Evolutionary conservation across 2,888 invertebrate genomes (phyloP).

Genomic region (Pandemis heparana): DNA sequence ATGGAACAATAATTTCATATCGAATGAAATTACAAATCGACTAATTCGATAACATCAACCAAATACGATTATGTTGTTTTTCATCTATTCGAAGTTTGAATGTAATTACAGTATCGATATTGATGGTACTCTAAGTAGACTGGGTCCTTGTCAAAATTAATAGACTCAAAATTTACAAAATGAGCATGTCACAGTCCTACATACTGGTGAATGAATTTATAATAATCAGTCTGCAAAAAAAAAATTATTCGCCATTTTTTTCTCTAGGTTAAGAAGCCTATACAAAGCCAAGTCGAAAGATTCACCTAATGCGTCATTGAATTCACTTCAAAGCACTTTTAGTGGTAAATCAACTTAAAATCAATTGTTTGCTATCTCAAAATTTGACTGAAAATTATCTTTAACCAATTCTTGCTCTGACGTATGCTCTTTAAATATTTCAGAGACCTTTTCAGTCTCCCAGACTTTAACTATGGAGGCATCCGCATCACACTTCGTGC

Average conservation of each 20-base stretch:
- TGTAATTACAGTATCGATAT: no score
- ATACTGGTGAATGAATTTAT: slow-evolving; percentile 37
- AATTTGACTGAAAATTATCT: slow-evolving; percentile 4
- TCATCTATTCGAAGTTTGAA: no score
- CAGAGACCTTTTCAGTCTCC: slow-evolving; percentile 16
- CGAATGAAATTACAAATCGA: no score
- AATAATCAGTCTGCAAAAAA: not conserved
- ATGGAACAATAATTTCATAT: no score
- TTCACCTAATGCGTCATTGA: slow-evolving; percentile 12
- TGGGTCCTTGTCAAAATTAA: no score
- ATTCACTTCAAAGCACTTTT: slow-evolving; percentile 8
- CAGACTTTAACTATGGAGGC: not conserved
- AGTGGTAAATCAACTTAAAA: slow-evolving; percentile 32
- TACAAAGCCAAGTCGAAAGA: slow-evolving; percentile 17
- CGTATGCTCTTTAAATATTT: not conserved
- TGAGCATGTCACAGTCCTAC: no score
- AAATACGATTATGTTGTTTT: no score
- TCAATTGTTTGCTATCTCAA: not conserved
- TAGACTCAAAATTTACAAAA: no score
- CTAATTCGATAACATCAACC: no score
- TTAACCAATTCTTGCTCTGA: slow-evolving; percentile 12
- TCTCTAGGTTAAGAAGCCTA: not conserved
- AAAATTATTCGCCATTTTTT: not conserved
- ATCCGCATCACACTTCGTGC: no score
- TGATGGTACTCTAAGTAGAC: no score